A percentile compares a stretch with the other conserved stretches of the same genome.
phyloP scores from a whole-genome alignment of 1,140 invertebrate genomes.

The Camponotus floridanus region DNA sequence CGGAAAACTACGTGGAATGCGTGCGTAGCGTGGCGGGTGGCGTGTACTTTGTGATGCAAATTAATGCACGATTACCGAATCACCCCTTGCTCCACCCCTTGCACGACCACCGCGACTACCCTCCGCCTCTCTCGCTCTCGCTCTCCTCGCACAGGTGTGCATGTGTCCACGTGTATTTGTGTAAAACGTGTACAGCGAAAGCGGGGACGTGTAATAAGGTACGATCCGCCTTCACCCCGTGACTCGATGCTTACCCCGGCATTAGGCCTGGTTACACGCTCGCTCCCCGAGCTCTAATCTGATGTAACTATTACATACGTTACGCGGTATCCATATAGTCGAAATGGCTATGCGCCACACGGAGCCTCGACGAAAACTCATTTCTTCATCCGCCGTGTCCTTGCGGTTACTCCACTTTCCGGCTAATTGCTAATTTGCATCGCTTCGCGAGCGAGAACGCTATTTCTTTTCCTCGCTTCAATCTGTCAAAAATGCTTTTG shows the following conservation, averaged over 20 bases:
- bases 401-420: not conserved
- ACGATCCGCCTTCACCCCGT: slow-evolving; percentile 54
- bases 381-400: slow-evolving; percentile 24
- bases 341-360: slow-evolving; percentile 28
- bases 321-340: slow-evolving; percentile 71
- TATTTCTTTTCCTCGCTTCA: not conserved
- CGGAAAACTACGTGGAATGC: slow-evolving; percentile 80
- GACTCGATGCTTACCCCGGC: slow-evolving; percentile 75
- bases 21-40: slow-evolving; percentile 80
- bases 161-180: slow-evolving; percentile 29
- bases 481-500: not conserved
- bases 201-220: slow-evolving; percentile 62
- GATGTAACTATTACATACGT: slow-evolving; percentile 83
- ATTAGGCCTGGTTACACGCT: slow-evolving; percentile 79
- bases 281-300: slow-evolving; percentile 74
- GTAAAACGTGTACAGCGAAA: not conserved
- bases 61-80: slow-evolving; percentile 85
- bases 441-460: slow-evolving; percentile 10
- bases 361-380: slow-evolving; percentile 36
- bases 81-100: slow-evolving; percentile 64
- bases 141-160: slow-evolving; percentile 56
- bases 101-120: slow-evolving; percentile 59
- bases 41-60: slow-evolving; percentile 85
- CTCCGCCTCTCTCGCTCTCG: slow-evolving; percentile 13
- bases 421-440: slow-evolving; percentile 1